Evolutionary conservation across 1,140 invertebrate genomes (phyloP).

Genomic region (Pseudomyrmex concolor): DNA sequence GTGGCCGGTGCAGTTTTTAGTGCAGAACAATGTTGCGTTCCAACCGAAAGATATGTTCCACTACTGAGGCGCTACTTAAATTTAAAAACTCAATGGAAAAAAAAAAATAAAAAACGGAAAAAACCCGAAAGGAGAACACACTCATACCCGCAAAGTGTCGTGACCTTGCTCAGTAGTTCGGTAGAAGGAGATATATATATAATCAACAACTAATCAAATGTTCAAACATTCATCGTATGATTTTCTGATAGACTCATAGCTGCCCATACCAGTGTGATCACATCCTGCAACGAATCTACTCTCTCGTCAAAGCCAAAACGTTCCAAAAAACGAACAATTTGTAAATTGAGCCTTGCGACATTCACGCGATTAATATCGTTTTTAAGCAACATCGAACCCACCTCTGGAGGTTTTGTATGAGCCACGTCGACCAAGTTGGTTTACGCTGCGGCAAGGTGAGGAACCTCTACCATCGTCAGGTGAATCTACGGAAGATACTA

Average conservation of each 20-base stretch:
- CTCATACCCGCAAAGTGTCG: conserved; percentile 64
- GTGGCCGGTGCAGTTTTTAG: conserved; percentile 80
- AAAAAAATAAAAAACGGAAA: conserved; percentile 56
- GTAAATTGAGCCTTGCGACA: conserved; percentile 31
- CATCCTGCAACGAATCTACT: conserved; percentile 75
- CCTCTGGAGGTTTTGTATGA: conserved; percentile 95
- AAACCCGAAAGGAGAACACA: conserved; percentile 61
- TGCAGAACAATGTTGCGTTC: conserved; percentile 81
- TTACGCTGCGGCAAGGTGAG: conserved; percentile 89
- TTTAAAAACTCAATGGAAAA: conserved; percentile 25
- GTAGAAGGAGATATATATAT: conserved; percentile 30
- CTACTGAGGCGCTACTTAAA: conserved; percentile 76
- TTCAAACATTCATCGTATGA: conserved; percentile 68
- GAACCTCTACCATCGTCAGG: conserved; percentile 92
- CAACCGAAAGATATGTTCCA: conserved; percentile 77
- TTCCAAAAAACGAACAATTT: conserved; percentile 66
- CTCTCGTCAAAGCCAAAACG: conserved; percentile 75
- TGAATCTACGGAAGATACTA: conserved; percentile 89
- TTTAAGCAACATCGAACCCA: conserved; percentile 83
- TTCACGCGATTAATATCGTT: conserved; percentile 17
- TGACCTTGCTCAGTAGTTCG: conserved; percentile 63
- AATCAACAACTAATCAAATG: conserved; percentile 72
- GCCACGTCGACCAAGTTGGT: conserved; percentile 90
- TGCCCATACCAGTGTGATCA: conserved; percentile 75
- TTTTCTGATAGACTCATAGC: conserved; percentile 58